Conservation (phyloP, 2,113 vertebrate genomes). For the Varanus salvator region DNA sequence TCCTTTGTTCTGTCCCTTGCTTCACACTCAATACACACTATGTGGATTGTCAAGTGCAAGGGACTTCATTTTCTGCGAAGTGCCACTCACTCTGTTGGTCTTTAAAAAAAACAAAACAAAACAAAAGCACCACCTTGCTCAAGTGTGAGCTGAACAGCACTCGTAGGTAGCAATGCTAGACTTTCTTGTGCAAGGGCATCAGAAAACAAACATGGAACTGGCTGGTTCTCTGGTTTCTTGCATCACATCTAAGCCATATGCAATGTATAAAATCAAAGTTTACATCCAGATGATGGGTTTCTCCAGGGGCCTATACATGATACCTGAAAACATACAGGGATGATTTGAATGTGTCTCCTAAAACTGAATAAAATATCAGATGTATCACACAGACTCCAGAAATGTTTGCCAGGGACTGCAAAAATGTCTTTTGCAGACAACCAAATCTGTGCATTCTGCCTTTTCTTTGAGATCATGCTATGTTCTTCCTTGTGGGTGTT, state of each 20-base stretch:
- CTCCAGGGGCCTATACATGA: neutral
- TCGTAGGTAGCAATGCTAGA: neutral
- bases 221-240: neutral
- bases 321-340: neutral
- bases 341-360: neutral
- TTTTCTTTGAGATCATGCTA: neutral
- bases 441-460: neutral
- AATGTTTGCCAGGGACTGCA: neutral
- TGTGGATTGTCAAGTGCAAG: too few relatives aligned
- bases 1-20: neutral
- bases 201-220: too few relatives aligned
- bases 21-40: neutral
- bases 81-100: neutral
- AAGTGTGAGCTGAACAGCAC: neutral
- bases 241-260: neutral
- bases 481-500: slow-evolving; percentile 5
- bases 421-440: neutral
- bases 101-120: neutral
- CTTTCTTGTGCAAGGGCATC: too few relatives aligned
- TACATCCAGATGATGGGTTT: neutral
- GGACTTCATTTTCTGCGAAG: neutral
- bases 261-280: neutral
- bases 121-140: neutral
- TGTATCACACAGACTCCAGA: neutral
- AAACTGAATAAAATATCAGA: neutral